Conservation (phyloP, 2,113 vertebrate genomes). For the Chionomys nivalis region DNA sequence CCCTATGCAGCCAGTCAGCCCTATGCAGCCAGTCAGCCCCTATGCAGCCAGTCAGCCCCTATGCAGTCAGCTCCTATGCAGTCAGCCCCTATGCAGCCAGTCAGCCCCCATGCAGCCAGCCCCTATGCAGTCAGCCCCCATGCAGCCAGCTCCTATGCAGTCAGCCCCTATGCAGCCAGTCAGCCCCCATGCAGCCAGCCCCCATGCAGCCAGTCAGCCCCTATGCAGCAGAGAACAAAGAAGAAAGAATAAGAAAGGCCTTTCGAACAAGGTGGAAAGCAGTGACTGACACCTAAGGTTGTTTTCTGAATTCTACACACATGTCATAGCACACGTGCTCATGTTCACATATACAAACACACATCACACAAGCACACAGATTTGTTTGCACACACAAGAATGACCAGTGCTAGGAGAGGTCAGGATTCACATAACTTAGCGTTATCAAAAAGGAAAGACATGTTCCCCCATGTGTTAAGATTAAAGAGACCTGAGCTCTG, state of each 20-base stretch:
- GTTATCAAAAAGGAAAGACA: background rate
- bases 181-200: no score
- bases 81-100: no score
- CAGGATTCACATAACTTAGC: background rate
- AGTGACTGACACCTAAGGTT: no score
- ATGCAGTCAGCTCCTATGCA: background rate
- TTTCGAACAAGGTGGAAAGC: background rate
- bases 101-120: no score
- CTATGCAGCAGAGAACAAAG: background rate
- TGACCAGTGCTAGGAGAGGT: background rate
- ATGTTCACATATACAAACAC: background rate
- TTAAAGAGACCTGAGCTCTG: background rate
- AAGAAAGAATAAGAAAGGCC: background rate
- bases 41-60: background rate
- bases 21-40: no score
- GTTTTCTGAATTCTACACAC: background rate
- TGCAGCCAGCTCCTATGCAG: background rate
- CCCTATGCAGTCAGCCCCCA: no score
- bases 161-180: background rate
- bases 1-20: no score
- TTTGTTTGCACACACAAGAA: background rate
- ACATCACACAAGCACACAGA: background rate
- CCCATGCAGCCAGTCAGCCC: no score
- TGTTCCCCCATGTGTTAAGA: background rate
- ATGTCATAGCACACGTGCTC: background rate